Evolutionary conservation across 2,888 invertebrate species (phyloP), one percentile per base, ranked within the genome.

Genomic region (Argynnis bischoffii): DNA sequence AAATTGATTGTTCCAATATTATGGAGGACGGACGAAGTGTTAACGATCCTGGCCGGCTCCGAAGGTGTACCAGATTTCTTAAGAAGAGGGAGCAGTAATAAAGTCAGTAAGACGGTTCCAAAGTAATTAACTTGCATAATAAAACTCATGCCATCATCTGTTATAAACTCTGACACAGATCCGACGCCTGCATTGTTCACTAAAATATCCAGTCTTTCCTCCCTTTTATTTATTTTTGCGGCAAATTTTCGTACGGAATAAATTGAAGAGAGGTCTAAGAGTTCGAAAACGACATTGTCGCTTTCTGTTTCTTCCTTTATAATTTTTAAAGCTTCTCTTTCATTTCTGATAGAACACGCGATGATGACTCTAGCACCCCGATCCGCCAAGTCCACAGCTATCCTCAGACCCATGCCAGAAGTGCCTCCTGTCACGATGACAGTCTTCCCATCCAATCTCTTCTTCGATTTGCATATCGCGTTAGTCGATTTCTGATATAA

Each of bases 221-320:
- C 97, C 0, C 94, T 95, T 74, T 94, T 93, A 41, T 95, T 92
- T 47, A 98, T 94, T 69, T 96, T 95, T 4, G 94, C 94, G 0
- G 97, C 97, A 81, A 99, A 98, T 73, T 95, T 94, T 21, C 97
- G 94, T 6, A 97, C 94, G 0, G 97, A 97, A 75, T 95, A 93
- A 72, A 95, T 89, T 0, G 96, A 96, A 2, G 95, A 94, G 46
- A 97, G 85, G 80, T 97, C 96, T 31, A 97, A 86, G 78, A 95
- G 93, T 80, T 95, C 95, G 1, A 96, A 95, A 0, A 95, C 79
- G 0, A 97, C 86, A 70, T 96, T 95, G 18, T 93, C 87, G 79
- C 96, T 96, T 47, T 94, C 94, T 0, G 95, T 95, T 74, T 93
- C 93, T 76, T 93, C 93, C 2, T 93, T 82, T n/a, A 97, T 94